Evolutionary conservation across 2,888 invertebrate species (phyloP).

Genomic region (Tetanocera ferruginea): DNA sequence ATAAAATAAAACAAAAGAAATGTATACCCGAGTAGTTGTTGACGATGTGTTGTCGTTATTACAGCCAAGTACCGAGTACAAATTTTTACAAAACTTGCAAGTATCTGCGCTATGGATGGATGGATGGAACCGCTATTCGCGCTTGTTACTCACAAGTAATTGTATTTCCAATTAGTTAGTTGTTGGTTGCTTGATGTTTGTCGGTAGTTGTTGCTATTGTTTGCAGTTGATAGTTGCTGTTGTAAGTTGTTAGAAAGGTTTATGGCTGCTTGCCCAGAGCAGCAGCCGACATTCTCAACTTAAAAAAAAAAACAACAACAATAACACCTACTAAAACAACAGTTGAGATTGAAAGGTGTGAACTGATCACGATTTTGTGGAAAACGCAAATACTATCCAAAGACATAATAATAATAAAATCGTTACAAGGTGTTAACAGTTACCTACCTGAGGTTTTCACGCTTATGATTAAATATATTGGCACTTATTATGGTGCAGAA

Average conservation of each 20-base stretch:
- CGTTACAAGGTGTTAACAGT: constrained; percentile 29
- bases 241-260: neutral
- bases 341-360: constrained; percentile 45
- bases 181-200: constrained; percentile 12
- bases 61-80: neutral
- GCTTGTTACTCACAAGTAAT: constrained; percentile 37
- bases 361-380: constrained; percentile 50
- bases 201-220: constrained; percentile 15
- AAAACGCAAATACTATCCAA: constrained; percentile 28
- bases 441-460: neutral
- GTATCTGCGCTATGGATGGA: neutral
- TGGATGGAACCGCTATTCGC: neutral
- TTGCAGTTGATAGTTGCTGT: neutral
- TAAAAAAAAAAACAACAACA: too few species aligned
- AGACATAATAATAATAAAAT: constrained; percentile 12
- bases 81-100: neutral
- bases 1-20: too few species aligned
- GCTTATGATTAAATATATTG: constrained; percentile 13
- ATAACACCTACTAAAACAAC: neutral
- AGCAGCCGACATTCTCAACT: neutral
- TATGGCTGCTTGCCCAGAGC: constrained; percentile 23
- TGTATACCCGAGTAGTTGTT: neutral
- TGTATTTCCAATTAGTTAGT: constrained; percentile 52
- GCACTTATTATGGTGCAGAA: neutral
- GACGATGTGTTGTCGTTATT: constrained; percentile 8